Evolutionary conservation across 2,888 invertebrate species (phyloP), one percentile per base, ranked within the genome.

Genomic region (Marasmarcha lunaedactyla): DNA sequence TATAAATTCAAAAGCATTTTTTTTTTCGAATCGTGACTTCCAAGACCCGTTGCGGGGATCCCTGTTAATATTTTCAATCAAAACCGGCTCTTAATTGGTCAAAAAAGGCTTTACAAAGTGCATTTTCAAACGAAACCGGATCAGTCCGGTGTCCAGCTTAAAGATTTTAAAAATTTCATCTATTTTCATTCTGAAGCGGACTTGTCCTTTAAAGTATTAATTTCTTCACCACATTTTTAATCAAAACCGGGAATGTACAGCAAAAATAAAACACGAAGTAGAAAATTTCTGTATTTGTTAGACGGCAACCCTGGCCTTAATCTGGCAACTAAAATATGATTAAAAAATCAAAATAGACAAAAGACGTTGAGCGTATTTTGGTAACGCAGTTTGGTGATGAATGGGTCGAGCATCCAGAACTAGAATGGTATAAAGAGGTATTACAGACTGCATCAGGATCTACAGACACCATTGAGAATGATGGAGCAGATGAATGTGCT

Each of bases 161-260:
- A 38, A 38, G 33, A 38, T 38, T 38, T 30, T 33, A 30, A 33
- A 34, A 39, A 34, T 11, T 27, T 6, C 14, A 25, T 33, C 11
- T 35, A 10, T 20, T 39, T 39, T 39, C 39, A 35, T 39, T 39
- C 39, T 35, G 14, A 39, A 39, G 39, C 39, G 39, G 35, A 39
- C 35, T 39, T 39, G 39, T 39, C 39, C 35, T 39, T 11, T 39
- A 35, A 35, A 12, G 27, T 35, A 39, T 39, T 39, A 13, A 39
- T 39, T 39, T 35, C 35, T 35, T 35, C 15, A 39, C 35, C 14
- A 35, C 35, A 39, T 39, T 39, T 39, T 39, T 27, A 39, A 39
- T 39, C 39, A 39, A 39, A 39, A 39, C 39, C 35, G 39, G 39
- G 35, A 11, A 35, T 35, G 15, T 15, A n/a, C 35, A 25, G 13